These are phyloP conservation scores for Euglossa dilemma DNA, from an alignment of 1,140 invertebrate species.

Conservation along the genomic window DNA sequence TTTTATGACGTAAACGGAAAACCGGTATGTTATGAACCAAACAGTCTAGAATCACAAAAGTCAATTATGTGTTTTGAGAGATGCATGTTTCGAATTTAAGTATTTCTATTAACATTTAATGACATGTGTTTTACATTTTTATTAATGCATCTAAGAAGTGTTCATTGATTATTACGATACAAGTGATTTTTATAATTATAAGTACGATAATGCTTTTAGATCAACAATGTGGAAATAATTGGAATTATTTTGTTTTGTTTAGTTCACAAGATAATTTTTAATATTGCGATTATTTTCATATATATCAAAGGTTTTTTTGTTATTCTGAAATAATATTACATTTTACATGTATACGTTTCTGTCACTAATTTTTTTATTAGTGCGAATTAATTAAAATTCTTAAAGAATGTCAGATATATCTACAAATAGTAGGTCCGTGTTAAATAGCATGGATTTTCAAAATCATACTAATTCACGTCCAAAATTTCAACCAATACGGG, in stretches of 20 bases:
- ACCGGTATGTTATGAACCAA: conserved; percentile 60
- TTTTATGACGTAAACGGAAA: conserved; percentile 56
- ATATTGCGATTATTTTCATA: conserved; percentile 9
- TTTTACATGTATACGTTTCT: not conserved
- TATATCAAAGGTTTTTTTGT: not conserved
- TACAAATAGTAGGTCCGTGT: conserved; percentile 45
- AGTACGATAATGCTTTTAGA: conserved; percentile 1
- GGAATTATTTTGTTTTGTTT: not conserved
- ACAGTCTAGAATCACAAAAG: conserved; percentile 12
- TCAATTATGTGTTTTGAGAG: conserved; percentile 18
- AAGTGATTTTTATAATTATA: not conserved
- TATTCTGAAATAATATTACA: not conserved
- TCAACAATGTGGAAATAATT: conserved; percentile 15
- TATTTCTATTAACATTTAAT: not conserved
- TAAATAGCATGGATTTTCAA: conserved; percentile 52
- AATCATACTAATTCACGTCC: conserved; percentile 53
- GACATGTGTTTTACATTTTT: not conserved
- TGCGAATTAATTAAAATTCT: conserved; percentile 6
- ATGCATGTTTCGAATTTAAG: not conserved
- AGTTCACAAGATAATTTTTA: too few relatives aligned
- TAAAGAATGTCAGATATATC: conserved; percentile 63
- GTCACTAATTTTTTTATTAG: not conserved
- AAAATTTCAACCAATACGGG: conserved; percentile 70
- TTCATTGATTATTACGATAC: not conserved
- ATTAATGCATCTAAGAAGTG: not conserved